Percentiles rank a stretch among this genome's conserved stretches.
These are phyloP conservation scores for Gadopsis bispinosus DNA, from an alignment of 2,797 vertebrate genomes.

Conservation along the genomic window DNA sequence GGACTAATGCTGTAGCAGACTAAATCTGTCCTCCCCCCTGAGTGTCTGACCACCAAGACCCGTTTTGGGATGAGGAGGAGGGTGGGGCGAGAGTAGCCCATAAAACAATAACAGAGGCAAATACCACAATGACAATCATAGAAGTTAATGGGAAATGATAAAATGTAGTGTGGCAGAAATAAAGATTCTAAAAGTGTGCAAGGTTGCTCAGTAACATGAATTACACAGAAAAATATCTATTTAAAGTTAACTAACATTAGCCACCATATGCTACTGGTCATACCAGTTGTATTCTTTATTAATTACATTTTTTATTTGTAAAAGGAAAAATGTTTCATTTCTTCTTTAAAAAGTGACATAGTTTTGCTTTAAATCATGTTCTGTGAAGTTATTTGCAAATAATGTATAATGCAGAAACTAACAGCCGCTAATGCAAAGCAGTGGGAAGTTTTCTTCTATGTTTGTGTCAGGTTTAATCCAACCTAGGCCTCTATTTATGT, in stretches of 20 bases:
- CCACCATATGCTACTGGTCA: background rate
- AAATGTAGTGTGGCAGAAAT: too few species aligned
- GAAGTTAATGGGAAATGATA: too few species aligned
- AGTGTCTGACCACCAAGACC: conserved; percentile 26
- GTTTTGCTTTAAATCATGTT: background rate
- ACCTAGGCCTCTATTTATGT: background rate
- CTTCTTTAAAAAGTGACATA: background rate
- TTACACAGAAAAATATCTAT: background rate
- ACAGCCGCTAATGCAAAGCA: background rate
- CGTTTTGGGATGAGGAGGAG: background rate
- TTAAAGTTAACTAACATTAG: background rate
- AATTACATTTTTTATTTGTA: conserved; percentile 1
- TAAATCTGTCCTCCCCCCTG: conserved; percentile 29
- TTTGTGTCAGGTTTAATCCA: background rate
- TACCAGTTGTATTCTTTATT: background rate
- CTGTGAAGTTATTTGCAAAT: background rate
- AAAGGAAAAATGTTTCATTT: background rate
- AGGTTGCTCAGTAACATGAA: too few species aligned
- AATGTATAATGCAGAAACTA: background rate
- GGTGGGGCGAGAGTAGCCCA: background rate
- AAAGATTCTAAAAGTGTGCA: too few species aligned
- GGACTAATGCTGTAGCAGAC: conserved; percentile 42
- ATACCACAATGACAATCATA: background rate
- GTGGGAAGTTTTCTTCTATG: too few species aligned
- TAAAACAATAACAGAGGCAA: background rate